A percentile compares a stretch with the other conserved stretches of the same genome.
phyloP scores from a whole-genome alignment of 1,140 invertebrate genomes.

The Batillaria attramentaria region DNA sequence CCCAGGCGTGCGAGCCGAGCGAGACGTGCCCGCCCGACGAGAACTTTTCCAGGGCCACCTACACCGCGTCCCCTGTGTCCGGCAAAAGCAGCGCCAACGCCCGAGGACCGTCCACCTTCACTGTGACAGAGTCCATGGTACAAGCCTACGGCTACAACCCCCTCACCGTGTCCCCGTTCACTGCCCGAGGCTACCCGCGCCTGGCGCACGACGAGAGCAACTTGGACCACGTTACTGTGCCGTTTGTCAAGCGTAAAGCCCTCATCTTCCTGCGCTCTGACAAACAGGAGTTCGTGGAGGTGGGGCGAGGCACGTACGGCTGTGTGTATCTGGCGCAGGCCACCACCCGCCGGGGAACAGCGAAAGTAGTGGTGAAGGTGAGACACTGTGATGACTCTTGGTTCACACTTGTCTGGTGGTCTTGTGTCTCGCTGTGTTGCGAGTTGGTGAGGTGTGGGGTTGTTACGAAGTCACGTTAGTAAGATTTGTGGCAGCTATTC shows the following conservation, averaged over 20 bases:
- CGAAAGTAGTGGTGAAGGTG: constrained; percentile 41
- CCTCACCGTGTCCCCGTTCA: constrained; percentile 27
- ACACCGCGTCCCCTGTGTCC: too few species aligned
- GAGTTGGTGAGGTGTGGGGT: too few species aligned
- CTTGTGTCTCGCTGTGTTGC: too few species aligned
- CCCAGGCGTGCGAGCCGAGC: too few species aligned
- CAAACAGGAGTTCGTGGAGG: constrained; percentile 40
- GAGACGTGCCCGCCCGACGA: too few species aligned
- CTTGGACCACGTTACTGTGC: constrained; percentile 40
- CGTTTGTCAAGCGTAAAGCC: constrained; percentile 32
- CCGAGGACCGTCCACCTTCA: not conserved
- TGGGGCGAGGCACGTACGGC: constrained; percentile 44
- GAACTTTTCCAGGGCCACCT: too few species aligned
- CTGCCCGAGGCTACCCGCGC: constrained; percentile 11
- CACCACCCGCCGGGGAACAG: constrained; percentile 23
- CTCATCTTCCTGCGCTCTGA: constrained; percentile 34
- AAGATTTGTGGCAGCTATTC: too few species aligned
- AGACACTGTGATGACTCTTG: not conserved
- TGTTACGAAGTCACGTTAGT: too few species aligned
- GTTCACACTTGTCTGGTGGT: not conserved
- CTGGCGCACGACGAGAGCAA: constrained; percentile 6
- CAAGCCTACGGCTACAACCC: constrained; percentile 31
- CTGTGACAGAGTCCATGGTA: constrained; percentile 20
- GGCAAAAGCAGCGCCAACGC: too few species aligned
- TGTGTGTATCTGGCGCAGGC: constrained; percentile 43